Evolutionary conservation across 35 echinoderm and acorn worm species (phyloP), one percentile per base, ranked within the genome.

Genomic region (Anneissia japonica): DNA sequence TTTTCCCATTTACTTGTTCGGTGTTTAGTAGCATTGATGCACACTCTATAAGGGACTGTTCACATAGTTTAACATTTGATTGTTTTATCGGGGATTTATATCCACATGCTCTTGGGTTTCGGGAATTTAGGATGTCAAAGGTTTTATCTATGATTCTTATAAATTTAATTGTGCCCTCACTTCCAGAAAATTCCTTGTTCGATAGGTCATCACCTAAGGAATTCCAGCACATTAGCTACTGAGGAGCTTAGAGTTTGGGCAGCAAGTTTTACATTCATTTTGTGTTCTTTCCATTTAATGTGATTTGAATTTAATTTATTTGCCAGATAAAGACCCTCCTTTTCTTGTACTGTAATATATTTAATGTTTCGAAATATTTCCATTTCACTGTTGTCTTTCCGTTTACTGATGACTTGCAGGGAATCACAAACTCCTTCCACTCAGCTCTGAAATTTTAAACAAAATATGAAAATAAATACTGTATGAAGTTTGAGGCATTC

Each of bases 221-320:
- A 86, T 74, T 93, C 91, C 74, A 89, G 85, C 30, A 87, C 91
- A 89, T 93, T 87, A 41, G 91, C 91, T 31, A 93, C 86, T 35
- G 82, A 86, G 21, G 91, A 89, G 26, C 83, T 89, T 11, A 93
- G 46, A 35, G 85, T 29, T 30, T 93, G 91, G 0, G 80, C 91
- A n/a, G 90, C 90, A 9, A 88, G 30, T 64, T 93, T 93, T 0
- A 93, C 87, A 89, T 93, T 93, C 91, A 93, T 93, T 89, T 93
- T 89, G 79, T 89, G 77, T 35, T 89, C 23, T 32, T 93, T 36
- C 91, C 91, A 93, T 45, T 74, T 28, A 7, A 93, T 74, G 77
- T 93, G 91, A 37, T 93, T 93, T 35, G 91, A 14, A 37, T 80
- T 86, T 28, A 93, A 0, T 73, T 93, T 93, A 46, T 93, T 93